Conservation (phyloP, 2,113 vertebrate genomes). For the Cebidichthys violaceus region DNA sequence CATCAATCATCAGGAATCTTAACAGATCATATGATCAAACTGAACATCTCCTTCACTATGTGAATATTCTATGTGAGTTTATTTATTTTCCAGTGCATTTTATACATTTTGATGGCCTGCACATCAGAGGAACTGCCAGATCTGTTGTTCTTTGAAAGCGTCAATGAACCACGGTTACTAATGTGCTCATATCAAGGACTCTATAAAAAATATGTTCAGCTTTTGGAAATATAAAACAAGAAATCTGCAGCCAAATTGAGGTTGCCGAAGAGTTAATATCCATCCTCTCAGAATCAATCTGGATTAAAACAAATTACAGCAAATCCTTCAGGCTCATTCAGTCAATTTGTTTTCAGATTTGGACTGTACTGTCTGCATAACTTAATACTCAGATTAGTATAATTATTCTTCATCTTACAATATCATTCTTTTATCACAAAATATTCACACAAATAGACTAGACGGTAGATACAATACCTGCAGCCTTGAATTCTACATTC, state of each 20-base stretch:
- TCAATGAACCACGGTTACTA: constrained; percentile 32
- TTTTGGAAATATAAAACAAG: constrained; percentile 75
- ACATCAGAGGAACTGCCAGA: constrained; percentile 26
- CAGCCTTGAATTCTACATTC: constrained; percentile 77
- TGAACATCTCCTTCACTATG: background rate
- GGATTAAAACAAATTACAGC: constrained; percentile 65
- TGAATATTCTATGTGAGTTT: background rate
- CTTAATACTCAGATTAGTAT: constrained; percentile 60
- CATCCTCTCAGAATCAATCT: constrained; percentile 40
- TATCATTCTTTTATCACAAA: constrained; percentile 77
- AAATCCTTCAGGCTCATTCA: constrained; percentile 52
- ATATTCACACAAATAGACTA: constrained; percentile 76
- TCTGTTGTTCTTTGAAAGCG: constrained; percentile 29
- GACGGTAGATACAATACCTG: constrained; percentile 59
- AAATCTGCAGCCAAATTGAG: constrained; percentile 64
- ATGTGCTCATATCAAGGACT: constrained; percentile 51
- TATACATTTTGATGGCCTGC: constrained; percentile 26
- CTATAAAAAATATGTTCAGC: constrained; percentile 54
- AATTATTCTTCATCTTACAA: constrained; percentile 71
- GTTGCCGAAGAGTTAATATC: constrained; percentile 48
- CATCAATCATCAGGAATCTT: constrained; percentile 17
- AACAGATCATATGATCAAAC: constrained; percentile 30
- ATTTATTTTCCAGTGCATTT: constrained; percentile 10
- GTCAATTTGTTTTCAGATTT: constrained; percentile 49
- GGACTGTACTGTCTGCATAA: constrained; percentile 66